Conservation (phyloP, 2,113 vertebrate genomes). For the Strix uralensis region DNA sequence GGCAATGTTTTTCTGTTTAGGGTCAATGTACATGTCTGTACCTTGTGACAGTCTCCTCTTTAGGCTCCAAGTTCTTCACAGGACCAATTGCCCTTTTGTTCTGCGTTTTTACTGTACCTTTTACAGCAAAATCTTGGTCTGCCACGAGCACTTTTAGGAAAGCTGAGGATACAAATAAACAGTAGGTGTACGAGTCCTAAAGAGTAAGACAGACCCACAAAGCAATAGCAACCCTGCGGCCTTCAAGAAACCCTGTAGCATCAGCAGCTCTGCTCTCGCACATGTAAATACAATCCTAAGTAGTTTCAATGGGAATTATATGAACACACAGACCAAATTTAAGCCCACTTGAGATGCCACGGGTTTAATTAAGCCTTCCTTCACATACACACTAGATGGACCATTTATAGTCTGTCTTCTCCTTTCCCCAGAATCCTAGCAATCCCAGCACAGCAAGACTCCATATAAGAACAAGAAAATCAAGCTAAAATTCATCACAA, state of each 20-base stretch:
- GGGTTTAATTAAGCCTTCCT: background rate
- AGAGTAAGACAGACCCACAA: background rate
- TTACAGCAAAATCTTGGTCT: background rate
- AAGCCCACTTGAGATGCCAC: background rate
- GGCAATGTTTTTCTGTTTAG: background rate
- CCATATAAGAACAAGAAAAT: background rate
- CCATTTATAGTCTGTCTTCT: background rate
- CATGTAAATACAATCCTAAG: fast-evolving
- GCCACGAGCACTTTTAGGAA: background rate
- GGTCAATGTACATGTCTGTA: fast-evolving
- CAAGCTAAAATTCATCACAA: background rate
- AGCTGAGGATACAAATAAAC: background rate
- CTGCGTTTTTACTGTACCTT: background rate
- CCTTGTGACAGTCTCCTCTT: background rate
- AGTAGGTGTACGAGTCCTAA: background rate
- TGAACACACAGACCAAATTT: background rate
- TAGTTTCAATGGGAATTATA: background rate
- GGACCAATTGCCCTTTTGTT: background rate
- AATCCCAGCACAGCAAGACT: background rate
- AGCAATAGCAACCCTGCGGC: background rate
- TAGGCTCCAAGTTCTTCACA: background rate
- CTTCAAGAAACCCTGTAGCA: background rate
- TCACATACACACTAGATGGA: background rate
- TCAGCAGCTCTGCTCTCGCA: background rate
- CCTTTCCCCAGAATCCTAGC: background rate